Evolutionary conservation across 2,113 vertebrate species (phyloP).

Genomic region (Puntigrus tetrazona): DNA sequence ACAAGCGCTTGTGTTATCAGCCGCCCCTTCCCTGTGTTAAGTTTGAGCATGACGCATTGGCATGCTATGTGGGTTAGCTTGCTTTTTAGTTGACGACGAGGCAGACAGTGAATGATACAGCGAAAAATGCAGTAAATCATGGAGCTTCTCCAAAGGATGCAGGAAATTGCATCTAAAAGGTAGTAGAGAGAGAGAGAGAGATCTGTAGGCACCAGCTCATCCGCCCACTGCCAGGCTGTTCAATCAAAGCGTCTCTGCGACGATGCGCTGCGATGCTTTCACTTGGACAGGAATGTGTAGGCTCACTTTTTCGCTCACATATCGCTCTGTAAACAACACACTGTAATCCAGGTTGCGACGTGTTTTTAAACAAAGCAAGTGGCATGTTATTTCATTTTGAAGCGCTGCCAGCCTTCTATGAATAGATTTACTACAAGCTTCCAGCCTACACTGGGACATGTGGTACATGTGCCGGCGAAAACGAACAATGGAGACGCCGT

Average conservation of each 20-base stretch:
- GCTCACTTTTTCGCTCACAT: not conserved
- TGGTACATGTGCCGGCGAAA: not conserved
- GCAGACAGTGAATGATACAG: slow-evolving; percentile 32
- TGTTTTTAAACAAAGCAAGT: slow-evolving; percentile 2
- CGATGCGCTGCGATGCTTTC: not conserved
- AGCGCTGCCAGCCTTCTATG: not conserved
- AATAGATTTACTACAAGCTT: slow-evolving; percentile 5
- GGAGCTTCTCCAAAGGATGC: slow-evolving; percentile 59
- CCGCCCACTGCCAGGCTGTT: slow-evolving; percentile 45
- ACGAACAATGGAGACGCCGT: slow-evolving; percentile 1
- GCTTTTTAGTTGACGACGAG: not conserved
- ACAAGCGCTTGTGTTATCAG: not conserved
- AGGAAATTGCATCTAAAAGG: slow-evolving; percentile 41
- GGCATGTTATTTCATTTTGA: not conserved
- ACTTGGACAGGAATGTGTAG: not conserved
- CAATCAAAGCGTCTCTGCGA: slow-evolving; percentile 16
- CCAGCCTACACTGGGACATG: slow-evolving; percentile 2
- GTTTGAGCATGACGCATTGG: not conserved
- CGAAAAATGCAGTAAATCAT: slow-evolving; percentile 47
- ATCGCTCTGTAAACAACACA: not conserved
- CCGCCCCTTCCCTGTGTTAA: not conserved
- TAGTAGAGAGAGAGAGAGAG: not conserved
- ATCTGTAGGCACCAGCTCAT: not conserved
- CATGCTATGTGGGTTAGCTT: not conserved
- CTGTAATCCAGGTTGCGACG: not conserved